Evolutionary conservation across 2,888 invertebrate species (phyloP), one percentile per base, ranked within the genome.

Genomic region (Leptura quadrifasciata): DNA sequence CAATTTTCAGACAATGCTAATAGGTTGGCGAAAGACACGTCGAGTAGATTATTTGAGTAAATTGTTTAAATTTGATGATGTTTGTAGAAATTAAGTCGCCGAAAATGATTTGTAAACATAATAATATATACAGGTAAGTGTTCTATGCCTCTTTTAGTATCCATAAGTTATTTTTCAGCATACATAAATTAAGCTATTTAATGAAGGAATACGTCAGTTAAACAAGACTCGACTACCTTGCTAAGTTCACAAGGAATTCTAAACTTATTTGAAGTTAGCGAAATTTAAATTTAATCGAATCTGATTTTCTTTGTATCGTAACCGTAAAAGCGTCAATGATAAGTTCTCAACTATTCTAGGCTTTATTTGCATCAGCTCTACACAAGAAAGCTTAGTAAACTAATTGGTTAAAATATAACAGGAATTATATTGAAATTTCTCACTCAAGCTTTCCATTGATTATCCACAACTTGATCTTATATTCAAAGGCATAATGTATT

Each of bases 211-310:
- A 47, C 6, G 15, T 47, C 47, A 4, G 2, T 18, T 18, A 64
- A 64, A 64, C 17, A 64, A 47, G 20, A 35, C 39, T 17, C 39
- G 12, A 64, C 35, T 64, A 64, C 39, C 63, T 64, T 18, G 39
- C 18, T 9, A 64, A 64, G 35, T 35, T 39, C 47, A 47, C 39
- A 47, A 39, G 39, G 63, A 64, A 63, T 18, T 63, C 15, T 35
- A 63, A 63, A 64, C 63, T 65, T 65, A 54, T 65, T 54, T 65
- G 54, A 17, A 65, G 52, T 24, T 10, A 24, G 54, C 8, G 27
- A 54, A 65, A 52, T 65, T 65, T 65, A 52, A 65, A 65, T 54
- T 54, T 54, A 65, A 65, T 65, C 65, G 54, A 27, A 21, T 54
- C 17, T 21, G 52, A 54, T 65, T 21, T 52, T 27, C 65, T 65